These are phyloP conservation scores for Cataglyphis rosenhaueri DNA, from an alignment of 2,888 invertebrate genomes.

Conservation along the genomic window DNA sequence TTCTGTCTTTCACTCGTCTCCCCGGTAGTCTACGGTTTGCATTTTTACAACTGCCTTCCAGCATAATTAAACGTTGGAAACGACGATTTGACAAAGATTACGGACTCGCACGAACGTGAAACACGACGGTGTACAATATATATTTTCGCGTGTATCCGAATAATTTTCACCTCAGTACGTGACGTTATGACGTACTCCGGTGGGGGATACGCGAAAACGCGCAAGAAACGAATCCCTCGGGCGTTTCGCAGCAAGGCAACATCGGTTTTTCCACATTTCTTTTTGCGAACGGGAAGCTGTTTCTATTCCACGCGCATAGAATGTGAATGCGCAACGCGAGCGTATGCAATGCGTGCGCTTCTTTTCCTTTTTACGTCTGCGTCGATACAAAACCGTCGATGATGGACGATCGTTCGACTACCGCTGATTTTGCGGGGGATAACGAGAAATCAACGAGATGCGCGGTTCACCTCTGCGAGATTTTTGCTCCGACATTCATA, in stretches of 20 bases:
- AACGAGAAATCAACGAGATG: conserved; percentile 27
- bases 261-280: conserved; percentile 33
- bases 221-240: conserved; percentile 45
- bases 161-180: conserved; percentile 39
- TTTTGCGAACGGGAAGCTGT: conserved; percentile 35
- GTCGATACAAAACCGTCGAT: conserved; percentile 43
- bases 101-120: neutral
- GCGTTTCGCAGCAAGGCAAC: conserved; percentile 35
- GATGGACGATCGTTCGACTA: conserved; percentile 52
- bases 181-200: conserved; percentile 7
- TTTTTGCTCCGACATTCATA: conserved; percentile 13
- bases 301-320: conserved; percentile 35
- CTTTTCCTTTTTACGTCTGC: conserved; percentile 30
- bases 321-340: conserved; percentile 16
- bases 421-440: conserved; percentile 26
- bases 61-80: neutral
- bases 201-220: conserved; percentile 5
- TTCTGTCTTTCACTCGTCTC: neutral
- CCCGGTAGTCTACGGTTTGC: neutral
- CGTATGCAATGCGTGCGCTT: conserved; percentile 20
- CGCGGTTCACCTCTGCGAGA: conserved; percentile 9
- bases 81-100: neutral
- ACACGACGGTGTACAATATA: neutral
- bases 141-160: conserved; percentile 8
- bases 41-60: conserved; percentile 4